Conservation (phyloP, 2,113 vertebrate genomes). For the Chaetura pelagica region DNA sequence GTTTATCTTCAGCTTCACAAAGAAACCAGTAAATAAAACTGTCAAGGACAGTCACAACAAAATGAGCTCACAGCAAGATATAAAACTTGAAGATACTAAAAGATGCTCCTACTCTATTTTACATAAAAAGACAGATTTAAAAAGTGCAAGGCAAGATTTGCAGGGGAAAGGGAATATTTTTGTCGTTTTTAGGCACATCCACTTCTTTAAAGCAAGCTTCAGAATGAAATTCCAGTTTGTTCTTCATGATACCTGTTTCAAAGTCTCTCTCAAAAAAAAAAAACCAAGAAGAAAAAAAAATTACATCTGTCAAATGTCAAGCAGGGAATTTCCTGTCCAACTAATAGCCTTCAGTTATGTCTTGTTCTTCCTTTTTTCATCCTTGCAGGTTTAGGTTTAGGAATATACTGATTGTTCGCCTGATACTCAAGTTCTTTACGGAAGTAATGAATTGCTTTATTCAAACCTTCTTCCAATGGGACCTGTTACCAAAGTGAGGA, state of each 20-base stretch:
- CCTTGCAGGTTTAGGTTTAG: conserved; percentile 95
- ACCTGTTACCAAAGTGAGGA: conserved; percentile 80
- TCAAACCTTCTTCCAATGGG: conserved; percentile 95
- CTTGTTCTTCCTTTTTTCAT: conserved; percentile 94
- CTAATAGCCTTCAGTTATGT: conserved; percentile 81
- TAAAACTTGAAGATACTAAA: conserved; percentile 81
- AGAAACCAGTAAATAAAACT: conserved; percentile 88
- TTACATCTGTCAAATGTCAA: conserved; percentile 64
- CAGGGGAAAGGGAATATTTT: conserved; percentile 66
- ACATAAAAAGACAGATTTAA: conserved; percentile 85
- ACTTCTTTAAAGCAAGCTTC: conserved; percentile 85
- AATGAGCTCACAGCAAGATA: conserved; percentile 81
- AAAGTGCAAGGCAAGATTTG: conserved; percentile 89
- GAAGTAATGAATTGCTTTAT: conserved; percentile 99
- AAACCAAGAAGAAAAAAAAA: conserved; percentile 48
- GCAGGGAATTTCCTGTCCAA: conserved; percentile 30
- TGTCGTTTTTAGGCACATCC: conserved; percentile 82
- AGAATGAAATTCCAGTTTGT: conserved; percentile 83
- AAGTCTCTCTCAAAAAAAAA: conserved; percentile 69
- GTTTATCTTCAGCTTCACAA: conserved; percentile 84
- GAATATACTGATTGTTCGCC: conserved; percentile 98
- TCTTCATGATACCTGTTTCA: conserved; percentile 83
- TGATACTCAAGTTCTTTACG: conserved; percentile 96
- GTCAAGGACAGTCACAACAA: conserved; percentile 83
- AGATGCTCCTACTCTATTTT: conserved; percentile 80